phyloP scores from a whole-genome alignment of 2,797 vertebrate genomes.

The Pempheris klunzingeri region DNA sequence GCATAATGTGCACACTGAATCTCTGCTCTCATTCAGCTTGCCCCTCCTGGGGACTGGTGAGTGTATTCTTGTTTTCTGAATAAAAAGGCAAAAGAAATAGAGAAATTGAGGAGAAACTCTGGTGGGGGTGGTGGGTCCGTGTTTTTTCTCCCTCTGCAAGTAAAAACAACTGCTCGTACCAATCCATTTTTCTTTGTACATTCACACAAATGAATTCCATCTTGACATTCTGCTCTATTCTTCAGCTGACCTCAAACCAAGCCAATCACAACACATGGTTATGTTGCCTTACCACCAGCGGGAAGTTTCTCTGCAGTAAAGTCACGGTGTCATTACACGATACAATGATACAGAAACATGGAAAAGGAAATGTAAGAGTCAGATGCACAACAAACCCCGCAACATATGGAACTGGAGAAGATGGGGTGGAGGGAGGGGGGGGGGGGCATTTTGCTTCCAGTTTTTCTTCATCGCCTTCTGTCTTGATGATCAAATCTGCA shows the following conservation, averaged over 20 bases:
- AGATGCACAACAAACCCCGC: neutral
- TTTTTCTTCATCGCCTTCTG: neutral
- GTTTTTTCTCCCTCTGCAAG: slow-evolving; percentile 38
- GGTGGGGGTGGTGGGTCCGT: slow-evolving; percentile 38
- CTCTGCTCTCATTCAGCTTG: slow-evolving; percentile 79
- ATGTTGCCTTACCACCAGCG: slow-evolving; percentile 32
- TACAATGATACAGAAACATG: slow-evolving; percentile 8
- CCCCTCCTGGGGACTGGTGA: slow-evolving; percentile 83
- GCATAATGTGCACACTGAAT: slow-evolving; percentile 79
- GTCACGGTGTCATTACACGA: slow-evolving; percentile 28
- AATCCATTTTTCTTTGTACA: slow-evolving; percentile 72
- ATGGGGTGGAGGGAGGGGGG: no score
- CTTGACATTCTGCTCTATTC: slow-evolving; percentile 55
- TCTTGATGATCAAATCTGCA: slow-evolving; percentile 15
- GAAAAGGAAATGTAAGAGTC: slow-evolving; percentile 7
- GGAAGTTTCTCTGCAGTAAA: slow-evolving; percentile 28
- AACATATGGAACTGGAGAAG: slow-evolving; percentile 7
- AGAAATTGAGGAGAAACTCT: slow-evolving; percentile 67
- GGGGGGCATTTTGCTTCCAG: no score
- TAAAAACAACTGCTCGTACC: slow-evolving; percentile 62
- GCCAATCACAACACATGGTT: slow-evolving; percentile 39
- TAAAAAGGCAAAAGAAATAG: slow-evolving; percentile 82
- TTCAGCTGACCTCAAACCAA: slow-evolving; percentile 59
- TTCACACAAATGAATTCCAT: slow-evolving; percentile 67
- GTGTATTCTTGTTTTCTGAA: slow-evolving; percentile 86